Evolutionary conservation across 1,140 invertebrate species (phyloP), one percentile per base, ranked within the genome.

Genomic region (Drosophila obscura): DNA sequence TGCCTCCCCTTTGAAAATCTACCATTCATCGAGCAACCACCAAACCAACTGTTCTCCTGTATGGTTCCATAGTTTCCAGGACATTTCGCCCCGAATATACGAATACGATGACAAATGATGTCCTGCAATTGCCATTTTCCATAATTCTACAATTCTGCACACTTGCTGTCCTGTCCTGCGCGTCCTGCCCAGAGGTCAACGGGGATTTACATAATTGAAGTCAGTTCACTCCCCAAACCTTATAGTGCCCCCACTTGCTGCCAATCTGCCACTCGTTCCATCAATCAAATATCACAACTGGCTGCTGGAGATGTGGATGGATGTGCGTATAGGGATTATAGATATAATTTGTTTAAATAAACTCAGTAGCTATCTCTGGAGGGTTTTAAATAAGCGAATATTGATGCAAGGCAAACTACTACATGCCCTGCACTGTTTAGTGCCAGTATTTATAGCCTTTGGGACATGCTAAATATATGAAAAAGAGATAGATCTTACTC

Each of bases 131-230:
- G 46, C 65, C 75, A 75, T 73, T 83, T 84, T 83, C 77, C 80
- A 83, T 83, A 83, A 83, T 80, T 84, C 59, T 44, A 76, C 80
- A 83, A 84, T 83, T 83, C 71, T 66, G 76, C 76, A 83, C 80
- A 83, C 80, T 83, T 83, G 80, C 80, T 63, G 62, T 57, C 11
- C 35, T 4, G 35, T 39, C 35, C 35, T 39, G 11, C 5, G 11
- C 31, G 50, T 68, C 44, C 64, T 46, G 52, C 53, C 75, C 49
- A 48, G 44, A 57, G 50, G 65, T 41, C 71, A 73, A 63, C 82
- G 79, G 51, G 43, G 53, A 83, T 83, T 83, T 84, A 75, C 80
- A 84, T 80, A 83, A 83, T 83, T 80, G 66, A 39, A 39, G 60
- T 39, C 51, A 55, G 65, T 69, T 69, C 49, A 24, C 22, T 24